Conservation (phyloP, 2,797 vertebrate species). For the Cryptoprocta ferox region DNA sequence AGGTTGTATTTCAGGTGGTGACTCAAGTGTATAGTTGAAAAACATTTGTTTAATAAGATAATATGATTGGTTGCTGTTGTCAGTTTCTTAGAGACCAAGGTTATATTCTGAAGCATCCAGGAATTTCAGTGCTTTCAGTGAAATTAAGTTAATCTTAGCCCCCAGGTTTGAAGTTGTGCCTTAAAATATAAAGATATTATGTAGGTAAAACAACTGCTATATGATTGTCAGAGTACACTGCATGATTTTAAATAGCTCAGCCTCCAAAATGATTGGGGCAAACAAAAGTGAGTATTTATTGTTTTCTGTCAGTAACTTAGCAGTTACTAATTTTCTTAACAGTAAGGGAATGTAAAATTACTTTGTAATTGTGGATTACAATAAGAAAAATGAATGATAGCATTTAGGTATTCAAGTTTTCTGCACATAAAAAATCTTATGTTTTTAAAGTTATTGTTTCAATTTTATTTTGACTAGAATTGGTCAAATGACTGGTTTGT, state of each 20-base stretch:
- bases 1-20: neutral
- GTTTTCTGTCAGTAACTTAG: conserved; percentile 11
- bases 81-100: neutral
- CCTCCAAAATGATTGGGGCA: neutral
- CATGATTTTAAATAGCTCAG: conserved; percentile 49
- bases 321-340: conserved; percentile 45
- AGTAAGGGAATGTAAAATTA: conserved; percentile 42
- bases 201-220: neutral
- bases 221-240: conserved; percentile 14
- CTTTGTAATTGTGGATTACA: neutral
- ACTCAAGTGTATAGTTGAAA: conserved; percentile 39
- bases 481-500: neutral
- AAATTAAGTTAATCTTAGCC: conserved; percentile 32
- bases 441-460: conserved; percentile 35
- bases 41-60: conserved; percentile 12
- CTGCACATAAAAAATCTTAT: neutral
- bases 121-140: conserved; percentile 22
- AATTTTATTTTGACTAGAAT: conserved; percentile 40
- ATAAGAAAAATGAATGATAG: neutral
- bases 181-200: conserved; percentile 24
- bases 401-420: conserved; percentile 41
- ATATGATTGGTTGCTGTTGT: neutral
- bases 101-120: conserved; percentile 15
- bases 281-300: neutral
- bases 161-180: neutral